phyloP scores from a whole-genome alignment of 2,888 invertebrate genomes.

The Daptonema setosum region DNA sequence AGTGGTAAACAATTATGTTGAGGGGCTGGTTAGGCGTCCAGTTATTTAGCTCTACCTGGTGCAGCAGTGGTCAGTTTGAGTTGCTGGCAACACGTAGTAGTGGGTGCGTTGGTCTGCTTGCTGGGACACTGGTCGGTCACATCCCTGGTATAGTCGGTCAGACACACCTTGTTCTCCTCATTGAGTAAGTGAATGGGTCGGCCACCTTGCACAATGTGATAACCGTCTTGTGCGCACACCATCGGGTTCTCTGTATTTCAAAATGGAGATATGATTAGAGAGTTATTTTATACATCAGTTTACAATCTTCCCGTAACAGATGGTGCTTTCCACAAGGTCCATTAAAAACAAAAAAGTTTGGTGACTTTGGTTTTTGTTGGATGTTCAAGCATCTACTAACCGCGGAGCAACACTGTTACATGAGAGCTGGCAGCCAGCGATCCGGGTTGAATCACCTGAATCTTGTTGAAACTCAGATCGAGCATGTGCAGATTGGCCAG shows the following conservation, averaged over 20 bases:
- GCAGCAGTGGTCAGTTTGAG: too few relatives aligned
- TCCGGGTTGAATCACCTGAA: slow-evolving; percentile 13
- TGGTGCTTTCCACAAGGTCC: too few relatives aligned
- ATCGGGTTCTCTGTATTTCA: slow-evolving; percentile 23
- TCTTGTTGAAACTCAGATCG: slow-evolving; percentile 57
- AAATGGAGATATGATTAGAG: not conserved
- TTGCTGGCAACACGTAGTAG: too few relatives aligned
- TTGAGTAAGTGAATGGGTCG: slow-evolving; percentile 24
- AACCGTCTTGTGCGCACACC: slow-evolving; percentile 25
- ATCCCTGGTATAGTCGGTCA: slow-evolving; percentile 14
- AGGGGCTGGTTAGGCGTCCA: too few relatives aligned
- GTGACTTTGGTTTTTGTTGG: too few relatives aligned
- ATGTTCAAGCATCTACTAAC: slow-evolving; percentile 8
- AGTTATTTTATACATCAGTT: too few relatives aligned
- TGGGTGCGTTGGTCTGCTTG: too few relatives aligned
- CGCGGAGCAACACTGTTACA: slow-evolving; percentile 22
- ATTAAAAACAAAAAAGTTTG: too few relatives aligned
- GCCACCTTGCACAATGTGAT: slow-evolving; percentile 25
- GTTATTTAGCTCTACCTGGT: too few relatives aligned
- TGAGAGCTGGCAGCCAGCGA: slow-evolving; percentile 20
- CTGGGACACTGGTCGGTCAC: slow-evolving; percentile 19
- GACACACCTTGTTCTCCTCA: slow-evolving; percentile 22
- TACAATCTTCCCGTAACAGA: too few relatives aligned
- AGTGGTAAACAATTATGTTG: too few relatives aligned
- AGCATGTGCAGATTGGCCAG: slow-evolving; percentile 68